These are phyloP conservation scores for Saturnia japonica DNA, from an alignment of 2,888 invertebrate species.

Conservation along the genomic window DNA sequence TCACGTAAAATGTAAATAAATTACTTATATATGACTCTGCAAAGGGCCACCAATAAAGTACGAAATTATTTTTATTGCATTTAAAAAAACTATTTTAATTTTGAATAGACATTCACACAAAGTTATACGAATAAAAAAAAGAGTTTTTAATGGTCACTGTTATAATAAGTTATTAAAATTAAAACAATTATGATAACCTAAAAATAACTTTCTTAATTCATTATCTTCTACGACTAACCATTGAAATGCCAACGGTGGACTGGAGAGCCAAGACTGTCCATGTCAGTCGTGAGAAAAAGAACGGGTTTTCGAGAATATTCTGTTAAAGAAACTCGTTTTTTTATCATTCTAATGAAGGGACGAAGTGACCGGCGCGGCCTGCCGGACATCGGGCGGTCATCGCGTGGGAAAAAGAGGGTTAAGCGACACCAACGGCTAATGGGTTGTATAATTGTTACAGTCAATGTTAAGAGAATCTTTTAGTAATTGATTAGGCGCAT, in stretches of 20 bases:
- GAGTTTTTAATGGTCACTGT: not conserved
- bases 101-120: not conserved
- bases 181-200: not conserved
- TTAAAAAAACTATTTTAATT: not conserved
- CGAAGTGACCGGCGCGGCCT: constrained; percentile 35
- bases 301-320: constrained; percentile 46
- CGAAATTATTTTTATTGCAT: not conserved
- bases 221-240: constrained; percentile 29
- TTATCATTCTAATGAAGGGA: constrained; percentile 45
- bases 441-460: constrained; percentile 19
- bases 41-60: not conserved
- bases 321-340: constrained; percentile 35
- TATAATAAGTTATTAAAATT: not conserved
- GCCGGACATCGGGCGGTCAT: constrained; percentile 48
- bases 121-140: not conserved
- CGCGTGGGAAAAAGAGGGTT: constrained; percentile 41
- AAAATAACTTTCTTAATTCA: not conserved
- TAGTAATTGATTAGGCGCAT: constrained; percentile 21
- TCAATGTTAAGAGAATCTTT: constrained; percentile 10
- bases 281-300: constrained; percentile 54
- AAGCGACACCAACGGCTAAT: constrained; percentile 19
- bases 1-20: not conserved
- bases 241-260: constrained; percentile 36
- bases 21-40: not conserved
- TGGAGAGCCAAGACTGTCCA: constrained; percentile 46